phyloP scores from a whole-genome alignment of 2,797 vertebrate species.

The Falco peregrinus region DNA sequence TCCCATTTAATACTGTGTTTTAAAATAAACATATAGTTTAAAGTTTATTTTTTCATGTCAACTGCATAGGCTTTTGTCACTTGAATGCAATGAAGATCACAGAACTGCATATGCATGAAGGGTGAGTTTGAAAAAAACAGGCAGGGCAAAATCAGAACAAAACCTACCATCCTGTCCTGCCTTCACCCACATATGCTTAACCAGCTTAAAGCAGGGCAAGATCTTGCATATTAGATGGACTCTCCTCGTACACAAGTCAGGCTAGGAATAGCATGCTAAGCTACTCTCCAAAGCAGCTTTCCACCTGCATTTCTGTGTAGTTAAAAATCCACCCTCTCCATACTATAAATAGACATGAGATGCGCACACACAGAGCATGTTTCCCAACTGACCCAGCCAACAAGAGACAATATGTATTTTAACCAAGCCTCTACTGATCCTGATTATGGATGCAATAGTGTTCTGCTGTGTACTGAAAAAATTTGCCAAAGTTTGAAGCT shows the following conservation, averaged over 20 bases:
- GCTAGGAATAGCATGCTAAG: rapidly evolving
- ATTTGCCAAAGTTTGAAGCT: background rate
- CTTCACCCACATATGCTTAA: background rate
- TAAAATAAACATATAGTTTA: background rate
- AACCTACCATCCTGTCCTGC: background rate
- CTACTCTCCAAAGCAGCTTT: background rate
- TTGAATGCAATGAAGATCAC: background rate
- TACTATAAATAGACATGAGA: rapidly evolving
- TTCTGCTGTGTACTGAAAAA: background rate
- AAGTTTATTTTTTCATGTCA: background rate
- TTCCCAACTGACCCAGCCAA: background rate
- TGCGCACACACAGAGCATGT: rapidly evolving
- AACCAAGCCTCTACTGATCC: background rate
- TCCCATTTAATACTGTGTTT: background rate
- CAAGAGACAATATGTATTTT: background rate
- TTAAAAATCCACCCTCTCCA: background rate
- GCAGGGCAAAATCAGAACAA: background rate
- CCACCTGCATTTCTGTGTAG: background rate
- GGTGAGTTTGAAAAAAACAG: background rate
- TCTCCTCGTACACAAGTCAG: background rate
- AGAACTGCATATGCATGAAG: background rate
- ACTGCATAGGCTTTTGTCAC: background rate
- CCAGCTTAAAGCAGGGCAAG: background rate
- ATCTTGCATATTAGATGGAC: background rate
- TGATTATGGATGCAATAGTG: background rate